Evolutionary conservation across 2,113 vertebrate species (phyloP).

Genomic region (Paralichthys olivaceus): DNA sequence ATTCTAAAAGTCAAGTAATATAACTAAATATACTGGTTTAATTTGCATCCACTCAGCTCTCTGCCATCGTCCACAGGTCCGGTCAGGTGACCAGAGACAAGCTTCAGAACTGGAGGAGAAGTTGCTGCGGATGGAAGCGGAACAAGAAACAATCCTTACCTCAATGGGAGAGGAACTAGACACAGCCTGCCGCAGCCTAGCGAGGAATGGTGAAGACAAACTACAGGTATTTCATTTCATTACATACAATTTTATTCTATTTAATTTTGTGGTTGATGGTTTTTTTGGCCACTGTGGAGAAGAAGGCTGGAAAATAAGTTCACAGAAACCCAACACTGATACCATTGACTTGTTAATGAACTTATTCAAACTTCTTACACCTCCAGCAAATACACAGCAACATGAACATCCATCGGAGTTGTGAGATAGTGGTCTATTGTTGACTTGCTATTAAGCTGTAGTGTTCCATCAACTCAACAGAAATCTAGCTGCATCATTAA

Average conservation of each 20-base stretch:
- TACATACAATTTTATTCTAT: background rate
- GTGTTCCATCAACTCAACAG: background rate
- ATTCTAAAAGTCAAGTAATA: background rate
- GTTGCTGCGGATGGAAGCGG: slow-evolving; percentile 84
- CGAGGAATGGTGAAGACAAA: slow-evolving; percentile 86
- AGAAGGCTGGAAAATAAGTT: background rate
- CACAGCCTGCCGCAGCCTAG: slow-evolving; percentile 85
- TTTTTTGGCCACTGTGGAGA: background rate
- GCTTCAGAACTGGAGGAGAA: slow-evolving; percentile 85
- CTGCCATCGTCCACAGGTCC: slow-evolving; percentile 54
- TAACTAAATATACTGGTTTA: background rate
- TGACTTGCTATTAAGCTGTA: background rate
- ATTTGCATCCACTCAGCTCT: slow-evolving; percentile 5
- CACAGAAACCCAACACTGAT: background rate
- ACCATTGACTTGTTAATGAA: background rate
- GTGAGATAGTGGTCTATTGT: background rate
- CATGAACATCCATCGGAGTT: background rate
- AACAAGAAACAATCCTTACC: slow-evolving; percentile 87
- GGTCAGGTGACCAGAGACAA: slow-evolving; percentile 76
- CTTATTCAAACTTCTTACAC: too few relatives aligned
- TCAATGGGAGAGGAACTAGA: slow-evolving; percentile 90
- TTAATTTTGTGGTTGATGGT: background rate
- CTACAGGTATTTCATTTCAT: slow-evolving; percentile 85
- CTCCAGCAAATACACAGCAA: background rate
- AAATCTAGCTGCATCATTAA: background rate